These are phyloP conservation scores for Drosophila colorata DNA, from an alignment of 2,888 invertebrate genomes.

Conservation along the genomic window DNA sequence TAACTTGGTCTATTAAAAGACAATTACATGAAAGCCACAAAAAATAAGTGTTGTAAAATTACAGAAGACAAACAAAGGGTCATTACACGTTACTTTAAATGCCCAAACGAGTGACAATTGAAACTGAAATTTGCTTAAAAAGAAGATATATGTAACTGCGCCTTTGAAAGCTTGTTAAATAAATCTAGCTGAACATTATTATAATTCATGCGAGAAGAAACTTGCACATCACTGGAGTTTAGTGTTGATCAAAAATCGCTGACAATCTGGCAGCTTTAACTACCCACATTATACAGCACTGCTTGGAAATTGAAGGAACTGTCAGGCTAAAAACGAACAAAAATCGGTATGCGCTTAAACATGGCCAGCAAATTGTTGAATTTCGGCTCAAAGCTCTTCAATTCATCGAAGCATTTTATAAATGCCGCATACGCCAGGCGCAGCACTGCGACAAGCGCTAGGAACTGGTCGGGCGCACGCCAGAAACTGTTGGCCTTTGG, in stretches of 20 bases:
- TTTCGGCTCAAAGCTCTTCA: conserved; percentile 39
- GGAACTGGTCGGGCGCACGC: conserved; percentile 15
- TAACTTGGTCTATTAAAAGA: conserved; percentile 28
- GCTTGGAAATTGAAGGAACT: neutral
- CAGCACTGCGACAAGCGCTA: conserved; percentile 8
- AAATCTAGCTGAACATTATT: too few species aligned
- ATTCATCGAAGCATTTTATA: conserved; percentile 10
- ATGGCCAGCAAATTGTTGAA: conserved; percentile 51
- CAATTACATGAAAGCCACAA: conserved; percentile 14
- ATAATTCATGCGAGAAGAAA: neutral
- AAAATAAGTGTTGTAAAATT: conserved; percentile 6
- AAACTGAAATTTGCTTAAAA: too few species aligned
- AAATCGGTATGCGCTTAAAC: neutral
- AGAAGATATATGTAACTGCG: neutral
- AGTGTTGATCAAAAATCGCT: conserved; percentile 2
- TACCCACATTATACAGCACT: conserved; percentile 34
- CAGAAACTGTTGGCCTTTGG: conserved; percentile 88
- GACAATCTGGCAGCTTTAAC: conserved; percentile 28
- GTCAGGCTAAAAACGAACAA: neutral
- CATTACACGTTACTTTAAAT: too few species aligned
- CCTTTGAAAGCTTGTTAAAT: too few species aligned
- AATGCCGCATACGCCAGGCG: conserved; percentile 18
- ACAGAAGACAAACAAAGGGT: neutral
- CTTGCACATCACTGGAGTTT: neutral
- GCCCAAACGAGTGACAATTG: too few species aligned